Conservation (phyloP, 2,113 vertebrate species). For the Quiscalus mexicanus region DNA sequence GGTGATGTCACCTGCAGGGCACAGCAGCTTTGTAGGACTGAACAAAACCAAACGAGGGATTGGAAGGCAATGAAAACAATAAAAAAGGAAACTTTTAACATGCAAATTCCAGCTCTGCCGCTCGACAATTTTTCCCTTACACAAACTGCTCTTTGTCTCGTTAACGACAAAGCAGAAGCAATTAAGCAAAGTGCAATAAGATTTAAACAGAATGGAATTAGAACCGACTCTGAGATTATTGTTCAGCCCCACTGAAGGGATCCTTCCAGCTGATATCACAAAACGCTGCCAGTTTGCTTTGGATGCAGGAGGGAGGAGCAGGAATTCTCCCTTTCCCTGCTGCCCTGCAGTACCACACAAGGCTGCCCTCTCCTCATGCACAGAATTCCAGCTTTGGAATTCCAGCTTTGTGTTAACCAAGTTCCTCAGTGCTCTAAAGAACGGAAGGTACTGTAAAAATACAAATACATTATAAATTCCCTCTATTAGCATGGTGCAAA, state of each 20-base stretch:
- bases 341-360: neutral
- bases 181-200: conserved; percentile 52
- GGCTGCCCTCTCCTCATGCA: neutral
- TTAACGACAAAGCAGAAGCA: conserved; percentile 50
- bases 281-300: neutral
- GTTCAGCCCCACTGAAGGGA: neutral
- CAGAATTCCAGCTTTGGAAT: neutral
- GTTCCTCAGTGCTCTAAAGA: neutral
- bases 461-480: neutral
- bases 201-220: conserved; percentile 19
- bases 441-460: neutral
- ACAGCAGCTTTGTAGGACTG: neutral
- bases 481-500: neutral
- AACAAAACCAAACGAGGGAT: neutral
- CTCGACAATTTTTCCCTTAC: neutral
- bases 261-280: neutral
- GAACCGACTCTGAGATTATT: neutral
- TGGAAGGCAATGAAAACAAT: neutral
- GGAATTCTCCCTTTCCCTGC: neutral
- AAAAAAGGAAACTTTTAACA: neutral
- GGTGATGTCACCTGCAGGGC: neutral
- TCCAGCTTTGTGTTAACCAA: neutral
- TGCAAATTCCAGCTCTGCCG: conserved; percentile 34
- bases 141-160: conserved; percentile 28
- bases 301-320: neutral